phyloP scores from a whole-genome alignment of 2,888 invertebrate genomes.

The Apamea anceps region DNA sequence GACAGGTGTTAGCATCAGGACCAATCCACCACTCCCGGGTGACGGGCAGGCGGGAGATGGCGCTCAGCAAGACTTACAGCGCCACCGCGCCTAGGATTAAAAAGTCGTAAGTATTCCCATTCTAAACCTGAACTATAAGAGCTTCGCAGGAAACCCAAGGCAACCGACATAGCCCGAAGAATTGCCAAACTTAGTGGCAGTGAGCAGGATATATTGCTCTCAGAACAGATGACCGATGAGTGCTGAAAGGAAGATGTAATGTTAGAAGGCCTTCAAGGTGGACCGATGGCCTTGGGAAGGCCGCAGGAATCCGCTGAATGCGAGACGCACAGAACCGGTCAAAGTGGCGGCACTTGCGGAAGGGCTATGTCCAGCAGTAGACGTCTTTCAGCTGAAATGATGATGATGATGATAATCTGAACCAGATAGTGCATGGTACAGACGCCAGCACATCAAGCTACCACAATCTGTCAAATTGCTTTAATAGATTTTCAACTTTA shows the following conservation, averaged over 20 bases:
- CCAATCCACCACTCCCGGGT: slow-evolving; percentile 90
- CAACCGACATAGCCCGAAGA: background rate
- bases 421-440: background rate
- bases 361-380: background rate
- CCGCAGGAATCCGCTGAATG: background rate
- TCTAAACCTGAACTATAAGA: background rate
- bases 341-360: background rate
- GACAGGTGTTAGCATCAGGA: slow-evolving; percentile 85
- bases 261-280: background rate
- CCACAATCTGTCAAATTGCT: too few relatives aligned
- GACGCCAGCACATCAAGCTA: too few relatives aligned
- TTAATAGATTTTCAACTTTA: too few relatives aligned
- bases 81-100: slow-evolving; percentile 96
- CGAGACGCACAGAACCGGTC: background rate
- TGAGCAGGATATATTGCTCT: background rate
- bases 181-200: background rate
- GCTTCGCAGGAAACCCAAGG: background rate
- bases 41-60: slow-evolving; percentile 91
- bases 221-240: background rate
- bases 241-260: background rate
- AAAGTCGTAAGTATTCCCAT: slow-evolving; percentile 92
- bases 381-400: background rate
- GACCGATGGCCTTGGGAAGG: background rate
- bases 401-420: background rate
- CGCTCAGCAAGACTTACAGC: slow-evolving; percentile 91